Evolutionary conservation across 1,140 invertebrate genomes (phyloP).

Genomic region (Bombus sylvicola): DNA sequence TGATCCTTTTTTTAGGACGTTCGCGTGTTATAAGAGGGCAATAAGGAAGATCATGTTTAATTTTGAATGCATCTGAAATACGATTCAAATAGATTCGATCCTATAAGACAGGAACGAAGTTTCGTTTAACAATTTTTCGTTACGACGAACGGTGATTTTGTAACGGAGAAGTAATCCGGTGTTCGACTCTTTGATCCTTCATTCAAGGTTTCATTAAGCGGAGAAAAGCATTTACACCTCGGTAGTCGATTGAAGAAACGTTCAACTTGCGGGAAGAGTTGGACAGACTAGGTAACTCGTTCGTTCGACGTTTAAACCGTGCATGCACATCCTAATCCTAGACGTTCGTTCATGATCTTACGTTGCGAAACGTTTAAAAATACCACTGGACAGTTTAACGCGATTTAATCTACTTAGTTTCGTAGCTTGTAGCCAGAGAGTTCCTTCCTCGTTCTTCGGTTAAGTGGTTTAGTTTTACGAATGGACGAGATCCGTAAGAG

Average conservation of each 20-base stretch:
- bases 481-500: conserved; percentile 63
- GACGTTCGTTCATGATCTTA: conserved; percentile 11
- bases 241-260: neutral
- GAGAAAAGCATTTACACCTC: neutral
- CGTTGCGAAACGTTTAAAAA: conserved; percentile 25
- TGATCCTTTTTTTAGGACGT: neutral
- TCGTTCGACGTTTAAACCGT: too few relatives aligned
- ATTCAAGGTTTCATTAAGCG: neutral
- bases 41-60: neutral
- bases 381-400: conserved; percentile 27
- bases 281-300: too few relatives aligned
- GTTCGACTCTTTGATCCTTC: neutral
- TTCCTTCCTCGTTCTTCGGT: conserved; percentile 30
- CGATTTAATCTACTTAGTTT: conserved; percentile 63
- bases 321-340: neutral
- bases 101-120: neutral
- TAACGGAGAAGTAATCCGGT: neutral
- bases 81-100: neutral
- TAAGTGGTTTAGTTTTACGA: conserved; percentile 70
- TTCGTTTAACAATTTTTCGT: neutral
- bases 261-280: too few relatives aligned
- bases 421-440: conserved; percentile 41
- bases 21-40: neutral
- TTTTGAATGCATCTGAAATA: neutral
- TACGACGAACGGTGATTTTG: neutral